phyloP scores from a whole-genome alignment of 2,113 vertebrate genomes.

The Benthochromis sp. region DNA sequence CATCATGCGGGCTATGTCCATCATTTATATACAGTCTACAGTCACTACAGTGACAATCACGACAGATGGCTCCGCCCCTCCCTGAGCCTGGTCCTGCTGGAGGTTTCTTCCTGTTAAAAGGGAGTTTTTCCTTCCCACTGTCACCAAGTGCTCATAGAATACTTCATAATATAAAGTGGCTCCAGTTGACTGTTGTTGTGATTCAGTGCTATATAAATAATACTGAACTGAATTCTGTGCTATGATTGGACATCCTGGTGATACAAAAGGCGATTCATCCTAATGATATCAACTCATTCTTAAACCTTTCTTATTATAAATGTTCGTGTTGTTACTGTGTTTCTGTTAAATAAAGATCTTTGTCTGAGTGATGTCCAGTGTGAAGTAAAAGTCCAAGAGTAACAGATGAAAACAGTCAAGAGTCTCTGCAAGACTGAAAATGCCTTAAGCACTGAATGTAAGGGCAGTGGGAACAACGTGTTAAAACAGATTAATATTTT shows the following conservation, averaged over 20 bases:
- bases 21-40: background rate
- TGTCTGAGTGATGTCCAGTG: background rate
- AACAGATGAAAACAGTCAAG: background rate
- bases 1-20: background rate
- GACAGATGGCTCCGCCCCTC: background rate
- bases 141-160: fast-evolving
- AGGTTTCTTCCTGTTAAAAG: background rate
- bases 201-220: fast-evolving
- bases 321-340: background rate
- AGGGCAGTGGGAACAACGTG: background rate
- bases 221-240: background rate
- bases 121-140: background rate
- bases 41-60: background rate
- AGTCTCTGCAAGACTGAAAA: background rate
- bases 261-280: background rate
- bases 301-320: background rate
- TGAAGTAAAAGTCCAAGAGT: background rate
- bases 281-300: background rate
- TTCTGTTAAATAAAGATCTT: background rate
- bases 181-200: background rate
- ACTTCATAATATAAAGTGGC: background rate
- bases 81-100: background rate
- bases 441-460: background rate
- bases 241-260: background rate
- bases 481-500: background rate